Evolutionary conservation across 2,888 invertebrate genomes (phyloP).

Genomic region (Abscondita cerata): DNA sequence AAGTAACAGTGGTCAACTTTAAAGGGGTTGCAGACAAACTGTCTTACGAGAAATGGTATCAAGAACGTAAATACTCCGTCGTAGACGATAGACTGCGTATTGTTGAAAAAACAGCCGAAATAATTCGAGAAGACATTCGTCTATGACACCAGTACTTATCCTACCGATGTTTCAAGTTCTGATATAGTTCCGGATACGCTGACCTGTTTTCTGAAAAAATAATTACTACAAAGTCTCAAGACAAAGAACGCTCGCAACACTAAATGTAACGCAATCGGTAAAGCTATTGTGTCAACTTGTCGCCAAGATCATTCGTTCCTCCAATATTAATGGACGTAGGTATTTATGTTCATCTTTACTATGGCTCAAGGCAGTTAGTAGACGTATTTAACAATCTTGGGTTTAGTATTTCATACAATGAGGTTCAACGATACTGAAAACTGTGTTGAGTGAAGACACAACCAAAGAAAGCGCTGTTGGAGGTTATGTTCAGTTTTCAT

Average conservation of each 20-base stretch:
- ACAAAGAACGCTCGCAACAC: neutral
- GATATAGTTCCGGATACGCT: neutral
- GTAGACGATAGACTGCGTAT: no score
- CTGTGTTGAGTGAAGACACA: neutral
- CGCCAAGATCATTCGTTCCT: neutral
- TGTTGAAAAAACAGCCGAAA: no score
- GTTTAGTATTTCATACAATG: neutral
- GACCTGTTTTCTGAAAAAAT: neutral
- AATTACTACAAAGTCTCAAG: neutral
- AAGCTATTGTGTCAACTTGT: neutral
- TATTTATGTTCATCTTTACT: neutral
- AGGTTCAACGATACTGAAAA: neutral
- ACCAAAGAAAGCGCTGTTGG: neutral
- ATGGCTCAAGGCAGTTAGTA: neutral
- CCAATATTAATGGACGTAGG: neutral
- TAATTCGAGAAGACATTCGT: no score
- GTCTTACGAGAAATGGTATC: no score
- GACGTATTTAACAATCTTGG: neutral
- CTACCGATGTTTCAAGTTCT: no score
- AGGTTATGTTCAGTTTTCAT: neutral
- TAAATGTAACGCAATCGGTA: neutral
- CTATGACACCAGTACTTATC: no score
- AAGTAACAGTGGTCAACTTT: no score
- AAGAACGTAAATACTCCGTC: no score
- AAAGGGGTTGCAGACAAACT: no score